phyloP scores from a whole-genome alignment of 2,888 invertebrate genomes.

The Protodeltote pygarga region DNA sequence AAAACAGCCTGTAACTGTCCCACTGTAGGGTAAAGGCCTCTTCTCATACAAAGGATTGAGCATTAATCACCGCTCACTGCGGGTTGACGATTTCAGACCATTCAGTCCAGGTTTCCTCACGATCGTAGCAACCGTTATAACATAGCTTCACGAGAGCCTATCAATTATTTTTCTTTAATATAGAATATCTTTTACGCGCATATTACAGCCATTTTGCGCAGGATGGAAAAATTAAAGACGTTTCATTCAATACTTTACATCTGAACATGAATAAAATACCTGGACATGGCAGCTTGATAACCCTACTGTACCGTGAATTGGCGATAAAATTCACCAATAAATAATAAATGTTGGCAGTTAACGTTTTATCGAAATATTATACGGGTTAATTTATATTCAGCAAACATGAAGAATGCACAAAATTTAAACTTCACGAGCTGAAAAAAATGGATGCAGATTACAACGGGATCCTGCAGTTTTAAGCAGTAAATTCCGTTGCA shows the following conservation, averaged over 20 bases:
- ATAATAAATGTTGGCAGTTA: constrained; percentile 60
- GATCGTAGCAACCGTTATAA: too few relatives aligned
- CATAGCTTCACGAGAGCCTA: too few relatives aligned
- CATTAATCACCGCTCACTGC: too few relatives aligned
- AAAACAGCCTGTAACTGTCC: too few relatives aligned
- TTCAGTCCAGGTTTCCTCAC: too few relatives aligned
- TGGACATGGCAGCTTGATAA: constrained; percentile 31
- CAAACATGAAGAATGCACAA: constrained; percentile 49
- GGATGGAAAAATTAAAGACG: not conserved
- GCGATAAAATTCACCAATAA: constrained; percentile 59
- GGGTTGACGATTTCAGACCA: too few relatives aligned
- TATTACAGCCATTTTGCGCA: too few relatives aligned
- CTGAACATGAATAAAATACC: constrained; percentile 35
- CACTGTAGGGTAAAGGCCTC: too few relatives aligned
- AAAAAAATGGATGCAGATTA: constrained; percentile 19
- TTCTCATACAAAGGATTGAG: too few relatives aligned
- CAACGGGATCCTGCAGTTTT: constrained; percentile 7
- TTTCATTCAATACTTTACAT: constrained; percentile 27
- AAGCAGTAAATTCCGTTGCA: constrained; percentile 2
- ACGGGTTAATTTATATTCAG: constrained; percentile 56
- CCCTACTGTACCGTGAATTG: constrained; percentile 39
- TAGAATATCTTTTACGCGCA: too few relatives aligned
- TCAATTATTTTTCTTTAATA: too few relatives aligned
- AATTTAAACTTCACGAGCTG: constrained; percentile 14
- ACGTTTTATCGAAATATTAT: constrained; percentile 57